Conservation (phyloP, 2,113 vertebrate species). For the Paedocypris sp. region DNA sequence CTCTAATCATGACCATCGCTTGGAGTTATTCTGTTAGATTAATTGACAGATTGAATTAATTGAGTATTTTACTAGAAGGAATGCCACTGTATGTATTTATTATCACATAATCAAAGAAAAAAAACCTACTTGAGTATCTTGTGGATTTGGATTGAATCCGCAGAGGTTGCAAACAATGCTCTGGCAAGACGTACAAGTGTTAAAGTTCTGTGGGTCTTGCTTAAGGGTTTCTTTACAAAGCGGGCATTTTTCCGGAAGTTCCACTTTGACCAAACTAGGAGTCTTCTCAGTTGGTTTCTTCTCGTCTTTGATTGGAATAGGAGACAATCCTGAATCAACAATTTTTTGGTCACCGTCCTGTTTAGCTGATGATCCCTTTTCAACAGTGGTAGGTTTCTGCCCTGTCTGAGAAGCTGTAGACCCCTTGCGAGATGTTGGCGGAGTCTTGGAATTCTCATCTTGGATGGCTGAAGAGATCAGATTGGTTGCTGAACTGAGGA, state of each 20-base stretch:
- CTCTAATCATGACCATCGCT: no score
- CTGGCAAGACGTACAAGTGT: slow-evolving; percentile 80
- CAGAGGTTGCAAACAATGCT: slow-evolving; percentile 80
- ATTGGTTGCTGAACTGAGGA: slow-evolving; percentile 58
- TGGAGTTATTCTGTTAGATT: no score
- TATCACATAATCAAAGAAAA: not conserved
- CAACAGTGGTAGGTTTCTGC: slow-evolving; percentile 32
- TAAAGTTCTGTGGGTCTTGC: slow-evolving; percentile 73
- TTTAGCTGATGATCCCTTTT: slow-evolving; percentile 27
- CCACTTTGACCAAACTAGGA: slow-evolving; percentile 38
- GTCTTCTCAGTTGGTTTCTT: slow-evolving; percentile 39
- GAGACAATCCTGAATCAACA: not conserved
- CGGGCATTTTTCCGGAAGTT: slow-evolving; percentile 61
- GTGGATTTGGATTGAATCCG: slow-evolving; percentile 78
- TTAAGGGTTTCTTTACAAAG: slow-evolving; percentile 81
- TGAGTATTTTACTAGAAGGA: no score
- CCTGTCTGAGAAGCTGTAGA: slow-evolving; percentile 32
- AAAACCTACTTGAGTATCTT: slow-evolving; percentile 28
- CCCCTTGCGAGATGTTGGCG: slow-evolving; percentile 54
- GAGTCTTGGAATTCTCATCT: slow-evolving; percentile 47
- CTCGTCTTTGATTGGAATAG: slow-evolving; percentile 38
- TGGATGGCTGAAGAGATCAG: slow-evolving; percentile 55
- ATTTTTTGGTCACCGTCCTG: not conserved
- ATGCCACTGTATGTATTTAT: not conserved
- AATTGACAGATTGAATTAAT: no score